A percentile compares a stretch with the other conserved stretches of the same genome.
Conservation (phyloP, 2,113 vertebrate species). For the Takifugu flavidus region DNA sequence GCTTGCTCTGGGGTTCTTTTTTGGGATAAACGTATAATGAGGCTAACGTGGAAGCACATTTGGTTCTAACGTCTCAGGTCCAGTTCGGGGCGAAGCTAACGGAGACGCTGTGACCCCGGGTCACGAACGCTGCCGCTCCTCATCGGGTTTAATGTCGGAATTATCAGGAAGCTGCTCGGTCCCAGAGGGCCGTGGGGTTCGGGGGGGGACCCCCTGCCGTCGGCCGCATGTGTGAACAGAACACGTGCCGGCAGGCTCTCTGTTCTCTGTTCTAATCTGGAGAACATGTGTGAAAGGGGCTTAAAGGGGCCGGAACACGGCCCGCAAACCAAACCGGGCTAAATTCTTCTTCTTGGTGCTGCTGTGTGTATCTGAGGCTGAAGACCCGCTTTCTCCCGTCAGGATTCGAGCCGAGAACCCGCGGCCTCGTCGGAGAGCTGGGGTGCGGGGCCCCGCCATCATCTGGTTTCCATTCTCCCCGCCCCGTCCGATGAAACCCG, state of each 20-base stretch:
- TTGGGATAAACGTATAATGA: not conserved
- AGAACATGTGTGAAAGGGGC: conserved; percentile 17
- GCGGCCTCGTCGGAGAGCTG: conserved; percentile 35
- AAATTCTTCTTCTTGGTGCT: no score
- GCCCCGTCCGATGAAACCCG: conserved; percentile 76
- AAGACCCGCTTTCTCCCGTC: conserved; percentile 23
- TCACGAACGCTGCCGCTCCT: conserved; percentile 13
- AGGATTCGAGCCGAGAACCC: conserved; percentile 46
- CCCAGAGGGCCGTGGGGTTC: no score
- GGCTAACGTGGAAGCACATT: not conserved
- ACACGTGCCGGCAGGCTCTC: not conserved
- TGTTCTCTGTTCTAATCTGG: conserved; percentile 18
- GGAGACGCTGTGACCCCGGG: no score
- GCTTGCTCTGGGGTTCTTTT: not conserved
- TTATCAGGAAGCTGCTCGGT: no score
- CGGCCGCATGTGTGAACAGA: no score
- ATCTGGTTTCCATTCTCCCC: conserved; percentile 78
- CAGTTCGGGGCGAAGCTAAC: no score
- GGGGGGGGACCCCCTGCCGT: no score
- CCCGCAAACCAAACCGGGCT: no score
- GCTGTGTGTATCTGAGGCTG: no score
- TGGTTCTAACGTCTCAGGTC: no score
- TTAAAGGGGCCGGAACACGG: no score
- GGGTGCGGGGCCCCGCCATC: conserved; percentile 48
- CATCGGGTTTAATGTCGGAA: not conserved